Percentiles rank a stretch among this genome's conserved stretches.
phyloP scores from a whole-genome alignment of 2,797 vertebrate genomes.

The Meriones psammophilus region DNA sequence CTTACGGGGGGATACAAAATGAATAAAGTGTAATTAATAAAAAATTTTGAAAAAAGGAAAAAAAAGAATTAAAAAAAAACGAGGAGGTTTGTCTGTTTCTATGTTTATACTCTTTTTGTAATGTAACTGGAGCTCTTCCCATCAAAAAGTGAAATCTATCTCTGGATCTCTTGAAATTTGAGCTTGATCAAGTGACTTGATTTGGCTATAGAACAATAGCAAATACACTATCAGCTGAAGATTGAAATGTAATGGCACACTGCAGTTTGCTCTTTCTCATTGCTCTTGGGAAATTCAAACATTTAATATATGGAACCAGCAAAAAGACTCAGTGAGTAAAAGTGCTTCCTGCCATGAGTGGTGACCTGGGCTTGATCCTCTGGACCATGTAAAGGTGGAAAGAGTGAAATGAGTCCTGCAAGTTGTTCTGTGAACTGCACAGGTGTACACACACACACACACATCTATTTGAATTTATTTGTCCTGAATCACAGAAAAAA shows the following conservation, averaged over 20 bases:
- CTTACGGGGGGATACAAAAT: too few species aligned
- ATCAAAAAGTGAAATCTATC: conserved; percentile 22
- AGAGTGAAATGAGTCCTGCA: not conserved
- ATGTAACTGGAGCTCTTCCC: not conserved
- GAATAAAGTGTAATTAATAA: too few species aligned
- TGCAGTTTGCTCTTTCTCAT: not conserved
- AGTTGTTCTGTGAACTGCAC: not conserved
- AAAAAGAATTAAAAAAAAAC: not conserved
- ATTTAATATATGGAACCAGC: not conserved
- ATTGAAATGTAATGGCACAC: conserved; percentile 24
- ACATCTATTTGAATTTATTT: conserved; percentile 34
- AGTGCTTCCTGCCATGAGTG: not conserved
- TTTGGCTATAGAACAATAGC: conserved; percentile 39
- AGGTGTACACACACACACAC: not conserved
- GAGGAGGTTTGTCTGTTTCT: conserved; percentile 45
- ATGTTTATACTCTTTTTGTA: not conserved
- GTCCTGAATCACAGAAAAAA: not conserved
- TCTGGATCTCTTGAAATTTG: conserved; percentile 26
- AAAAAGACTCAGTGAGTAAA: not conserved
- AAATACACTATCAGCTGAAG: conserved; percentile 44
- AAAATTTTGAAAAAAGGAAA: too few species aligned
- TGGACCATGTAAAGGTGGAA: not conserved
- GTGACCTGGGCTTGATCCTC: not conserved
- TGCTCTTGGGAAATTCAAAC: conserved; percentile 9
- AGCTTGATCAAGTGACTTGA: not conserved